Evolutionary conservation across 2,113 vertebrate genomes (phyloP).

Genomic region (Alethe castanea): DNA sequence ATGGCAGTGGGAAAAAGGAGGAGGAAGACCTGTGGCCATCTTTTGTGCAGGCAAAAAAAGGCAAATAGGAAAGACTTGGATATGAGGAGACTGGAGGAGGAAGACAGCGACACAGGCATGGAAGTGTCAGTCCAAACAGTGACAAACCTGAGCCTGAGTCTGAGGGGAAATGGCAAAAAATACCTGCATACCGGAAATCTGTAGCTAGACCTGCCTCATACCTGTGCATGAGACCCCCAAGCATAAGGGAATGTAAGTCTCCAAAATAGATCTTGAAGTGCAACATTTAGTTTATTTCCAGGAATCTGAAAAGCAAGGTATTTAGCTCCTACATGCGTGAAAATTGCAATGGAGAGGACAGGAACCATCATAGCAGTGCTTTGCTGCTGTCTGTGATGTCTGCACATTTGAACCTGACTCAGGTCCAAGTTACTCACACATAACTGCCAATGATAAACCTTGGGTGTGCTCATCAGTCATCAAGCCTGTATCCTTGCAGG

Average conservation of each 20-base stretch:
- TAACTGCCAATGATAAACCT: background rate
- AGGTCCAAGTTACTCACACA: background rate
- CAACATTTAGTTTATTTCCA: background rate
- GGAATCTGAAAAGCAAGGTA: background rate
- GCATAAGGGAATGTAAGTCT: background rate
- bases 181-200: background rate
- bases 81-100: background rate
- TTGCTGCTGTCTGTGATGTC: background rate
- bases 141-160: background rate
- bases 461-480: background rate
- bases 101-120: background rate
- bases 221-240: background rate
- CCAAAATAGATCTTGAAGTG: background rate
- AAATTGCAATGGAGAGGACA: background rate
- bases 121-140: background rate
- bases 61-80: background rate
- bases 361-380: background rate
- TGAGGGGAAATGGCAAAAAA: background rate
- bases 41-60: background rate
- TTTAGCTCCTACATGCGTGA: background rate
- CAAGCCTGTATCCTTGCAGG: background rate
- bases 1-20: background rate
- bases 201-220: background rate
- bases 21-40: background rate
- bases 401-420: rapidly evolving